Evolutionary conservation across 2,797 vertebrate genomes (phyloP), one percentile per base, ranked within the genome.

Genomic region (Serranus cabrilla): DNA sequence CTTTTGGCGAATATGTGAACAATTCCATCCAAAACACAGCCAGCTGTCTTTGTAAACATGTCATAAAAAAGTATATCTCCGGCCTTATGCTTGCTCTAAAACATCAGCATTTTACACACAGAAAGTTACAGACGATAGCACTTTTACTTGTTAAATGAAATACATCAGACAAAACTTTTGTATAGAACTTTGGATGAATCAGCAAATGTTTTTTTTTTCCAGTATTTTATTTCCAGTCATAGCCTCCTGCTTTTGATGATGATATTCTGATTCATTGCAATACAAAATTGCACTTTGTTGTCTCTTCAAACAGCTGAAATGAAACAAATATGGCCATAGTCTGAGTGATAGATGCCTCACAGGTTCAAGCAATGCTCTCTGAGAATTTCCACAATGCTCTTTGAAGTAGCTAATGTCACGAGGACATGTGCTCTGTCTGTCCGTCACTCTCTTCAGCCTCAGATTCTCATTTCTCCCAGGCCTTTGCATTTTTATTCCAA

Each of bases 331-430:
- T 63, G 58, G 14, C 11, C 8, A 25, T 25, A 23, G 47, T 12
- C 46, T 45, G 43, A 37, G 27, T 5, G 16, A 20, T 12, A n/a
- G 27, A 63, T 2, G 39, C 20, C 11, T 23, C 12, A 40, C 10
- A 31, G 34, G 21, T 73, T 64, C 6, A 20, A 27, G 42, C 20
- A 47, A 17, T 40, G n/a, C 42, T 63, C 20, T 40, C 23, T 13
- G 21, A 43, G 45, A 74, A 10, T 59, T 52, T 74, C n/a, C n/a
- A 14, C 37, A 14, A 12, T 43, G 23, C 45, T 50, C 23, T 59
- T 65, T 65, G n/a, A 65, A 34, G 31, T 56, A n/a, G 16, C 49
- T 57, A 9, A 65, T 51, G 37, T 43, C n/a, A 61, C 18, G 25
- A 40, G 20, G 51, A 39, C 21, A 63, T 3, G 2, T 64, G 43